Conservation (phyloP, 2,888 invertebrate species). For the Acrobeloides nanus region DNA sequence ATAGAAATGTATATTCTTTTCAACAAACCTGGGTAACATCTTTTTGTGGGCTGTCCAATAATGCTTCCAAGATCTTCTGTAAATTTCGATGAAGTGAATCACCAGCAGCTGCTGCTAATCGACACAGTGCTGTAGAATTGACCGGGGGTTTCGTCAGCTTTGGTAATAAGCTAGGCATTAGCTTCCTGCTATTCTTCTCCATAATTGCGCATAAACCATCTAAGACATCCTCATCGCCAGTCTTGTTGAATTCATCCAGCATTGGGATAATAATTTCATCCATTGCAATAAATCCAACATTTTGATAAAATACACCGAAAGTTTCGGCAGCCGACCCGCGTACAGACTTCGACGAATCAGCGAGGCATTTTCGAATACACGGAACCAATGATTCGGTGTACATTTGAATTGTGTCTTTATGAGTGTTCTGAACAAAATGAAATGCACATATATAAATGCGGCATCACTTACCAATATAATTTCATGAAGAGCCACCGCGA, state of each 20-base stretch:
- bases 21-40: no score
- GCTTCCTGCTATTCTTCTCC: conserved; percentile 59
- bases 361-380: conserved; percentile 83
- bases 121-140: conserved; percentile 78
- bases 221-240: conserved; percentile 76
- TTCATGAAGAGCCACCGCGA: conserved; percentile 94
- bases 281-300: conserved; percentile 82
- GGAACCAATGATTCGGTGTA: conserved; percentile 81
- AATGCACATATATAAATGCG: no score
- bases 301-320: conserved; percentile 69
- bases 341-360: conserved; percentile 64
- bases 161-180: conserved; percentile 84
- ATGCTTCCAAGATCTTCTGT: conserved; percentile 80
- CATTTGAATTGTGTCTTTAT: conserved; percentile 61
- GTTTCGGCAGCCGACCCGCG: conserved; percentile 89
- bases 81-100: conserved; percentile 79
- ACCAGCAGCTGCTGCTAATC: conserved; percentile 82
- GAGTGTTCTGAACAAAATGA: no score
- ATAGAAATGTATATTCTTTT: no score
- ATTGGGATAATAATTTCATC: conserved; percentile 92
- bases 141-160: conserved; percentile 74
- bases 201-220: conserved; percentile 94
- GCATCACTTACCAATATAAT: no score
- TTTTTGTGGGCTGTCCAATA: no score
- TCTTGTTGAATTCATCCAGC: conserved; percentile 67